phyloP scores from a whole-genome alignment of 2,113 vertebrate genomes.

The Neogale vison region DNA sequence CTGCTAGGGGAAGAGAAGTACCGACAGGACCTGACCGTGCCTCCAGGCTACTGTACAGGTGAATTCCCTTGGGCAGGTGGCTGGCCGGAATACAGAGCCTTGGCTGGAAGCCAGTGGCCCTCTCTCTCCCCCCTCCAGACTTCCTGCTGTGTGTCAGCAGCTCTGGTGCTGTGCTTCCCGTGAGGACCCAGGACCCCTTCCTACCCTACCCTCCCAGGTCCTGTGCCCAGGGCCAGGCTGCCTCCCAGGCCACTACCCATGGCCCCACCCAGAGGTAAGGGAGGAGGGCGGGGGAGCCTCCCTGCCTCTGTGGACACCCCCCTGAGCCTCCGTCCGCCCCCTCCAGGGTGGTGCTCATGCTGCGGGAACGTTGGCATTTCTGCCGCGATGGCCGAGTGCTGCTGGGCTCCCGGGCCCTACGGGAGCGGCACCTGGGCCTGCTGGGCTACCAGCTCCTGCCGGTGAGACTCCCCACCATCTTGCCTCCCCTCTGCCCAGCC shows the following conservation, averaged over 20 bases:
- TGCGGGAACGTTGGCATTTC: conserved; percentile 96
- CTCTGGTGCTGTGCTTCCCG: conserved; percentile 89
- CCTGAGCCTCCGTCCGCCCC: not conserved
- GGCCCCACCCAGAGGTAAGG: conserved; percentile 79
- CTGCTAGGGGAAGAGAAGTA: conserved; percentile 93
- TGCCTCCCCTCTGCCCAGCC: not conserved
- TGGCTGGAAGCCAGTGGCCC: not conserved
- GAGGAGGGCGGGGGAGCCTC: not conserved
- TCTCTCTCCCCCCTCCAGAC: conserved; percentile 80
- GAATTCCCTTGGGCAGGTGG: not conserved
- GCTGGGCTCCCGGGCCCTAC: conserved; percentile 92
- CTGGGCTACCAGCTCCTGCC: conserved; percentile 93
- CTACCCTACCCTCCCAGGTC: conserved; percentile 66
- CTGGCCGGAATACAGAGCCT: not conserved
- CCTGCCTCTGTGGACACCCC: fast-evolving
- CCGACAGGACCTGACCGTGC: conserved; percentile 92
- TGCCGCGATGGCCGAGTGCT: conserved; percentile 93
- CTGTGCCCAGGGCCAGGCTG: conserved; percentile 59
- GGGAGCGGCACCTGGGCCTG: conserved; percentile 92
- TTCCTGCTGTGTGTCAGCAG: conserved; percentile 91
- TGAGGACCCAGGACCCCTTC: conserved; percentile 69
- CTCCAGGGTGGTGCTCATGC: conserved; percentile 91
- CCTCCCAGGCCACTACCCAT: conserved; percentile 62
- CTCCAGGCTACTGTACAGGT: conserved; percentile 93
- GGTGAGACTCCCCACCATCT: conserved; percentile 68